phyloP scores from a whole-genome alignment of 2,797 vertebrate genomes.

The Schizopygopsis malacanthus region DNA sequence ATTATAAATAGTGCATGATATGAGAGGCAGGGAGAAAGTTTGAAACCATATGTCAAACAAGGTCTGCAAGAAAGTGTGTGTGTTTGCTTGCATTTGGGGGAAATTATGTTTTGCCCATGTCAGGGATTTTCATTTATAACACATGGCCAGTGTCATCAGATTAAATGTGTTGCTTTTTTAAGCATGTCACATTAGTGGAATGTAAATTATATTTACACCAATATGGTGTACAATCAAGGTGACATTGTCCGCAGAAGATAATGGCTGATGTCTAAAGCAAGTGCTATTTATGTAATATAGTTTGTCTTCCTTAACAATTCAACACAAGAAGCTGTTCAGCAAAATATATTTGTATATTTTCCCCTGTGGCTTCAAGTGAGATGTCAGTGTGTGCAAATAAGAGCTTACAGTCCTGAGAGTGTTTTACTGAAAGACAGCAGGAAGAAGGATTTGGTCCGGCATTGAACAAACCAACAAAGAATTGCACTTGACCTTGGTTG shows the following conservation, averaged over 20 bases:
- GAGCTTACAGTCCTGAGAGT: background rate
- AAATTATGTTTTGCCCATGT: constrained; percentile 37
- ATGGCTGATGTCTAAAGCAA: constrained; percentile 4
- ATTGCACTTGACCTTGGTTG: background rate
- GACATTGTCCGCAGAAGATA: background rate
- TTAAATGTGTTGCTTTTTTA: constrained; percentile 42
- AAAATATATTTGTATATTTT: constrained; percentile 22
- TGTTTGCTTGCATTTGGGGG: constrained; percentile 5
- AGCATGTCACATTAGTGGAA: constrained; percentile 20
- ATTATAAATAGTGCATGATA: constrained; percentile 80
- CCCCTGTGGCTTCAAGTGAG: background rate
- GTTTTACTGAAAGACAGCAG: background rate
- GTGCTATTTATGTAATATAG: background rate
- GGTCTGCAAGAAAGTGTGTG: constrained; percentile 55
- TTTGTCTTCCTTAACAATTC: background rate
- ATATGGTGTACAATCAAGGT: constrained; percentile 20
- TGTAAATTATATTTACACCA: background rate
- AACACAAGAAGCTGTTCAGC: background rate
- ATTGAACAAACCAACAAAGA: background rate
- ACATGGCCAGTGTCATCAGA: constrained; percentile 19
- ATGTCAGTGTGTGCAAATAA: constrained; percentile 21
- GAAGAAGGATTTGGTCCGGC: background rate
- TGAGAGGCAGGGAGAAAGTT: constrained; percentile 68
- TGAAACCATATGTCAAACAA: constrained; percentile 71
- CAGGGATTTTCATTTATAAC: constrained; percentile 40